Evolutionary conservation across 92 coral and sea anemone genomes (phyloP).

Genomic region (Heliopora coerulea): DNA sequence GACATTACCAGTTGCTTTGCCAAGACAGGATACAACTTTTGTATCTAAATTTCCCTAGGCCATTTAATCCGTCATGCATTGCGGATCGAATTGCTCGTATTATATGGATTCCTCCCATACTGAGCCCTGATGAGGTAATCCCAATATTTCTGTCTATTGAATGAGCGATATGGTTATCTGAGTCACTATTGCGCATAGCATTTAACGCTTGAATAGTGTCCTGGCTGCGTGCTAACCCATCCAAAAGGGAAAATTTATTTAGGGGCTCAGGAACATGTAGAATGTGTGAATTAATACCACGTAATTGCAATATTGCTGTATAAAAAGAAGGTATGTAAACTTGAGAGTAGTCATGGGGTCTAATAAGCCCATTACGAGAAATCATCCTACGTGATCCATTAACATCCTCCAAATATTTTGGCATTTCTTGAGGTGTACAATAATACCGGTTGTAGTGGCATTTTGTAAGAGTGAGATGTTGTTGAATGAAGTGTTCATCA

Average conservation of each 20-base stretch:
- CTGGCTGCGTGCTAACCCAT: slow-evolving; percentile 12
- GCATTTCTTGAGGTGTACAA: slow-evolving; percentile 22
- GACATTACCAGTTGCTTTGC: not conserved
- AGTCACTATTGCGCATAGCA: not conserved
- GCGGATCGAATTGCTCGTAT: not conserved
- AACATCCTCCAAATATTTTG: not conserved
- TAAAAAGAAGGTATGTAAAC: not conserved
- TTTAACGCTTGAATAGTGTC: slow-evolving; percentile 6
- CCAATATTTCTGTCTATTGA: slow-evolving; percentile 16
- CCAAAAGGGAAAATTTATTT: slow-evolving; percentile 8
- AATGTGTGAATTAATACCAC: not conserved
- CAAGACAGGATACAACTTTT: not conserved
- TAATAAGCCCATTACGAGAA: not conserved
- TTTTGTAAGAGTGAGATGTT: slow-evolving; percentile 16
- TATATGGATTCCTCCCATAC: slow-evolving; percentile 6
- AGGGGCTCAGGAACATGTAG: slow-evolving; percentile 10
- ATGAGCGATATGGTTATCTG: not conserved
- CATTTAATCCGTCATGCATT: not conserved
- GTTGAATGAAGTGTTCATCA: not conserved
- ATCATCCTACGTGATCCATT: not conserved
- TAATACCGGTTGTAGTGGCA: not conserved
- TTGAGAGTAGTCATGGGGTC: not conserved
- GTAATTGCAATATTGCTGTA: not conserved
- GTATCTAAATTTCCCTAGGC: not conserved
- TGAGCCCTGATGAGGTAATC: not conserved